Evolutionary conservation across 2,797 vertebrate species (phyloP).

Genomic region (Dendrocincla tyrannina): DNA sequence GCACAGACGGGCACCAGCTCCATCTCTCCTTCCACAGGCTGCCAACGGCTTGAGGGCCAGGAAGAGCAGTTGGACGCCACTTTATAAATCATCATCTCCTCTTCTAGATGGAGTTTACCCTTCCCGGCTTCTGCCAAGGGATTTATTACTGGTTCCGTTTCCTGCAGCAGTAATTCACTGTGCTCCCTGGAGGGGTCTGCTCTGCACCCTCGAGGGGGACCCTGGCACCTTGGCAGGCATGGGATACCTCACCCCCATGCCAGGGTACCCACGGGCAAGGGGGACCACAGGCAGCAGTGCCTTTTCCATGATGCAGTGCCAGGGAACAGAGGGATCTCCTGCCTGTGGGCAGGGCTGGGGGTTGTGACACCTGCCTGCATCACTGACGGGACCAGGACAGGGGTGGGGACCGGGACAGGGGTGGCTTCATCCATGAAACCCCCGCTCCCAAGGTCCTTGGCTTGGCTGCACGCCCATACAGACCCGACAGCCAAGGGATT

Average conservation of each 20-base stretch:
- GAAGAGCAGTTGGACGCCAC: neutral
- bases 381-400: neutral
- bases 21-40: accelerated
- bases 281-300: neutral
- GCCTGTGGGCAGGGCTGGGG: neutral
- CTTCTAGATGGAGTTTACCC: slow-evolving; percentile 61
- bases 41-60: accelerated
- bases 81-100: slow-evolving; percentile 63
- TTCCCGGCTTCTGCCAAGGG: slow-evolving; percentile 55
- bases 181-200: neutral
- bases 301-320: accelerated
- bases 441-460: neutral
- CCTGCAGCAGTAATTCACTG: slow-evolving; percentile 65
- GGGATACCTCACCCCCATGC: neutral
- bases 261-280: neutral
- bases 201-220: accelerated
- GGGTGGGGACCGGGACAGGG: neutral
- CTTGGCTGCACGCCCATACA: neutral
- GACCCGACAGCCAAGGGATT: neutral
- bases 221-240: neutral
- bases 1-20: accelerated
- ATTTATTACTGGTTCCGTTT: slow-evolving; percentile 70
- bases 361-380: neutral
- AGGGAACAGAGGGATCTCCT: accelerated
- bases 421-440: accelerated